Percentiles rank a stretch among this genome's conserved stretches.
phyloP scores from a whole-genome alignment of 2,797 vertebrate species.

The Sebastes diploproa region DNA sequence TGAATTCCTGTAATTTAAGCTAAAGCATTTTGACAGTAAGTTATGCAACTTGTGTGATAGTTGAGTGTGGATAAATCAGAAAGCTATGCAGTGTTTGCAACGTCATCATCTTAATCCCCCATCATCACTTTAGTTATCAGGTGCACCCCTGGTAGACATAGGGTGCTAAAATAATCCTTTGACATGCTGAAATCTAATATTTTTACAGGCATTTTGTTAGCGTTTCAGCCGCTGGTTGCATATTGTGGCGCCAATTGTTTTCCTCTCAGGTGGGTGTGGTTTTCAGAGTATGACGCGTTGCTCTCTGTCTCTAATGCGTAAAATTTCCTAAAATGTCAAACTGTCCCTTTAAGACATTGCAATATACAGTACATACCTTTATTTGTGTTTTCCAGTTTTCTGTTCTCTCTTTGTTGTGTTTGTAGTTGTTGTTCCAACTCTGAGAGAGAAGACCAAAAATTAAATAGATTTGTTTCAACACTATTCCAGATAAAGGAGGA shows the following conservation, averaged over 20 bases:
- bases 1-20: no score
- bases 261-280: fast-evolving
- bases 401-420: slow-evolving; percentile 8
- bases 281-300: fast-evolving
- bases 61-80: not conserved
- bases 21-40: no score
- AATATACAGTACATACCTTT: slow-evolving; percentile 26
- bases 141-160: not conserved
- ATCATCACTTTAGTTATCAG: not conserved
- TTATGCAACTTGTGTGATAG: no score
- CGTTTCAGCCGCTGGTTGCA: not conserved
- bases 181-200: not conserved
- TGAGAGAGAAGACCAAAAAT: slow-evolving; percentile 12
- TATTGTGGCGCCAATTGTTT: not conserved
- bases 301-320: not conserved
- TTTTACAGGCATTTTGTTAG: not conserved
- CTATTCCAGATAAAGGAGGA: not conserved
- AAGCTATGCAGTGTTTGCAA: not conserved
- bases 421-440: slow-evolving; percentile 45
- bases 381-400: slow-evolving; percentile 36
- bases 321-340: not conserved
- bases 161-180: not conserved
- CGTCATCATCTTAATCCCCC: not conserved
- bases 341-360: not conserved
- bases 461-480: not conserved